These are phyloP conservation scores for Physella acuta DNA, from an alignment of 1,140 invertebrate species.

Conservation along the genomic window DNA sequence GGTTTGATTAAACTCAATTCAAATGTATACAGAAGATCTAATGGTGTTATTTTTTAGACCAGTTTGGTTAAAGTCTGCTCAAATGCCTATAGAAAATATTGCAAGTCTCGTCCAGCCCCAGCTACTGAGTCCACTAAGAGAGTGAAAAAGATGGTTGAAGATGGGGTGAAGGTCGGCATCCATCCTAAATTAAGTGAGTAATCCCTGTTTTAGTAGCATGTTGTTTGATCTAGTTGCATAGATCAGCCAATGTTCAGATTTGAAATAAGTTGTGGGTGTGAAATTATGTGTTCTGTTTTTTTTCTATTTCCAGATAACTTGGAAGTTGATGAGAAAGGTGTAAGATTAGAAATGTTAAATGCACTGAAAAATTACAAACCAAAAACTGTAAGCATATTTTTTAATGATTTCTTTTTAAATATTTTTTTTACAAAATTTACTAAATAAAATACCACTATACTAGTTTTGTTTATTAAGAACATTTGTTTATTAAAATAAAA, in stretches of 20 bases:
- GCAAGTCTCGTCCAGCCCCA: constrained; percentile 80
- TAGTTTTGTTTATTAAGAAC: not conserved
- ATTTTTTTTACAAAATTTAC: not conserved
- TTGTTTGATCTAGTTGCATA: not conserved
- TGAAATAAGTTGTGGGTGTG: not conserved
- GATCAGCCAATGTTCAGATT: not conserved
- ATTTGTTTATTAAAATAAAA: not conserved
- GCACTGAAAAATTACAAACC: constrained; percentile 83
- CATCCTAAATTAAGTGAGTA: constrained; percentile 66
- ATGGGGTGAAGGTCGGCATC: constrained; percentile 60
- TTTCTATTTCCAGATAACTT: constrained; percentile 29
- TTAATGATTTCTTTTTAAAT: constrained; percentile 3
- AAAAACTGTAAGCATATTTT: constrained; percentile 70
- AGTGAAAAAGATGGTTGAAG: constrained; percentile 67
- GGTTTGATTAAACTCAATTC: too few species aligned
- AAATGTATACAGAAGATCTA: too few species aligned
- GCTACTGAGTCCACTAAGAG: constrained; percentile 85
- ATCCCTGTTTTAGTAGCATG: not conserved
- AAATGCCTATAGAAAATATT: constrained; percentile 90
- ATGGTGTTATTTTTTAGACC: constrained; percentile 74
- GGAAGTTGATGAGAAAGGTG: constrained; percentile 29
- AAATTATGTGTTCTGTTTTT: too few species aligned
- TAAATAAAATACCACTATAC: too few species aligned
- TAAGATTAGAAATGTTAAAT: constrained; percentile 65
- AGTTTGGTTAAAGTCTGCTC: constrained; percentile 71